Conservation (phyloP, 2,888 invertebrate genomes). For the Cephus runcator region DNA sequence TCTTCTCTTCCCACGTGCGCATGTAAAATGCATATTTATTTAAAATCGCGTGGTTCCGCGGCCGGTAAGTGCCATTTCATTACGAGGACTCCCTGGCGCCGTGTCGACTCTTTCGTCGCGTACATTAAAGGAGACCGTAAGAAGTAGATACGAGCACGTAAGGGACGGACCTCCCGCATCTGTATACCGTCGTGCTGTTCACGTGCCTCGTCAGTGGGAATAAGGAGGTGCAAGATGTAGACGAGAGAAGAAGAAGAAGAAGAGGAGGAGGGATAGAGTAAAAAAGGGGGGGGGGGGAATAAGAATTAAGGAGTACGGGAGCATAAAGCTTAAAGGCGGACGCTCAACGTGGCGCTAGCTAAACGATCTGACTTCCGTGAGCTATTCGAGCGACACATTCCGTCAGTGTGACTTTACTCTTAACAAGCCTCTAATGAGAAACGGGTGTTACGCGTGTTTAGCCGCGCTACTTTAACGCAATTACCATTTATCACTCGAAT, state of each 20-base stretch:
- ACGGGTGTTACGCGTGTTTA: constrained; percentile 58
- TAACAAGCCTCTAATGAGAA: constrained; percentile 62
- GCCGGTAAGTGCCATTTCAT: constrained; percentile 2
- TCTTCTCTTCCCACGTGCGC: constrained; percentile 7
- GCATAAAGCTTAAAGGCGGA: not conserved
- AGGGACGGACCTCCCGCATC: not conserved
- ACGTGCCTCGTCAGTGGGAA: not conserved
- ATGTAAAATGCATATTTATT: constrained; percentile 1
- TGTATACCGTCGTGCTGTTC: not conserved
- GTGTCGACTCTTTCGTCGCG: not conserved
- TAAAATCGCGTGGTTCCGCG: constrained; percentile 1
- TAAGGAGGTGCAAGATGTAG: not conserved
- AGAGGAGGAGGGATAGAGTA: constrained; percentile 8
- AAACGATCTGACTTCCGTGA: constrained; percentile 1
- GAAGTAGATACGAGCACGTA: not conserved
- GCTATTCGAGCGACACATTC: constrained; percentile 37
- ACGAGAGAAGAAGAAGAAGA: constrained; percentile 6
- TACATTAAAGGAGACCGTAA: not conserved
- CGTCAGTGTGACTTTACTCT: constrained; percentile 47
- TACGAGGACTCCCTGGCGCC: not conserved
- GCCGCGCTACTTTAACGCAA: constrained; percentile 53
- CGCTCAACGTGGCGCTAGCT: not conserved
- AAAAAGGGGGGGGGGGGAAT: constrained; percentile 17
- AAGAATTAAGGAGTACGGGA: not conserved
- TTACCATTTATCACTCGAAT: constrained; percentile 58